Percentiles rank a stretch among this genome's conserved stretches.
These are phyloP conservation scores for Chionoecetes opilio DNA, from an alignment of 1,140 invertebrate species.

Conservation along the genomic window DNA sequence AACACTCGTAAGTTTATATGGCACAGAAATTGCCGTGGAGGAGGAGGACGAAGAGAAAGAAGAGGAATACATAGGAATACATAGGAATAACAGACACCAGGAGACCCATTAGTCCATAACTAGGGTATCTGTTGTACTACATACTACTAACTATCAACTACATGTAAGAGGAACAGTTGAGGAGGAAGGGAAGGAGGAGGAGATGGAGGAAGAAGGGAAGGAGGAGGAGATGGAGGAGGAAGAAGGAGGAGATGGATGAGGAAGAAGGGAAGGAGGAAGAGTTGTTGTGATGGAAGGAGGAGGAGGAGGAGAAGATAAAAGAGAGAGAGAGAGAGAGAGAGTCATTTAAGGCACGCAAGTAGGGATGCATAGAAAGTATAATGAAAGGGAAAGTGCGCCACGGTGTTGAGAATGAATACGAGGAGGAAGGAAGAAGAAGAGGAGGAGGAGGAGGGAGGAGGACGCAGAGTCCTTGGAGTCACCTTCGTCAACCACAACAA, in stretches of 20 bases:
- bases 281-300: not conserved
- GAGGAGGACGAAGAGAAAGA: no score
- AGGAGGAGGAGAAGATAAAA: not conserved
- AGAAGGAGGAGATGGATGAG: not conserved
- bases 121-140: no score
- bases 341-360: not conserved
- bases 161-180: no score
- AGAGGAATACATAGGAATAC: no score
- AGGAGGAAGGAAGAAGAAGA: not conserved
- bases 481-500: not conserved
- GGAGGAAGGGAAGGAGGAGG: not conserved
- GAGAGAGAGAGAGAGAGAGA: slow-evolving; percentile 36
- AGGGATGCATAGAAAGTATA: not conserved
- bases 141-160: no score
- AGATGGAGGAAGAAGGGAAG: not conserved
- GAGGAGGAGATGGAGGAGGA: not conserved
- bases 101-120: no score
- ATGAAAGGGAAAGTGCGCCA: not conserved
- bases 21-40: no score
- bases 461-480: not conserved
- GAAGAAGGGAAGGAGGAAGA: not conserved
- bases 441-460: not conserved
- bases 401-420: not conserved
- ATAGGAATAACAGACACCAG: no score
- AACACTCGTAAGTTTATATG: no score